phyloP scores from a whole-genome alignment of 2,113 vertebrate species.

The Mustela lutreola region DNA sequence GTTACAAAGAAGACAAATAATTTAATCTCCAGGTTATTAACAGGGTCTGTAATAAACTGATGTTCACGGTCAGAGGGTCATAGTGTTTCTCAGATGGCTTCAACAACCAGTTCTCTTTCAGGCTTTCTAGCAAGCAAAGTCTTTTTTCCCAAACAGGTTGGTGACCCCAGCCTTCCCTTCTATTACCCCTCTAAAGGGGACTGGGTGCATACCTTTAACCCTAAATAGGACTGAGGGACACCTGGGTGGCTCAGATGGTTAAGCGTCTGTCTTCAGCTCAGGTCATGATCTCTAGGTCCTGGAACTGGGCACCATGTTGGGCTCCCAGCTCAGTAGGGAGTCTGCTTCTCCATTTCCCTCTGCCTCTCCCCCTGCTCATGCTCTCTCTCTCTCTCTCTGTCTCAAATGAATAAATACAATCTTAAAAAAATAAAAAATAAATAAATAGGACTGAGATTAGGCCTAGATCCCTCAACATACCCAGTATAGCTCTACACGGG shows the following conservation, averaged over 20 bases:
- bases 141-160: background rate
- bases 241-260: background rate
- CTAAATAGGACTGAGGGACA: background rate
- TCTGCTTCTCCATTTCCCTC: too few species aligned
- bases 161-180: background rate
- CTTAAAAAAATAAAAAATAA: background rate
- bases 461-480: background rate
- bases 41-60: constrained; percentile 16
- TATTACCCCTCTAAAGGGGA: background rate
- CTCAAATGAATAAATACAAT: background rate
- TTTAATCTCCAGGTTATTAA: constrained; percentile 47
- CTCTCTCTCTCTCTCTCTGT: background rate
- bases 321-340: too few species aligned
- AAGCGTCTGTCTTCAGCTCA: background rate
- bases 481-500: background rate
- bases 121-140: background rate
- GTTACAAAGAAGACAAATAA: constrained; percentile 33
- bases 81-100: background rate
- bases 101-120: constrained; percentile 24
- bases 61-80: constrained; percentile 19
- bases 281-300: background rate
- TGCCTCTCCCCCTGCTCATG: background rate
- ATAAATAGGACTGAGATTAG: background rate
- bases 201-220: background rate
- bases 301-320: too few species aligned